Conservation (phyloP, 2,888 invertebrate genomes). For the Drosophila cognata region DNA sequence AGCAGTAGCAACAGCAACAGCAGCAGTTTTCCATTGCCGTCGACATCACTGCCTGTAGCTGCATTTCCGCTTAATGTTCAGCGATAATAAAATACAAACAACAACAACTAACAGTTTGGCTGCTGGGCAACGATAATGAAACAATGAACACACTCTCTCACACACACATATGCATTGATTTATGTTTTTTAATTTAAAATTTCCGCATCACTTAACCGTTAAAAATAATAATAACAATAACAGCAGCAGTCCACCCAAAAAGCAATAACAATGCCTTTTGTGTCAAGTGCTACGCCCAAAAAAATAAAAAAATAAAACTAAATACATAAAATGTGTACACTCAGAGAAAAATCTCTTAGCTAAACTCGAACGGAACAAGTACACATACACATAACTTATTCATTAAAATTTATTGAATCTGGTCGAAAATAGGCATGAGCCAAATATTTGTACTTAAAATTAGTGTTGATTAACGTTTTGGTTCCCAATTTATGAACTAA, state of each 20-base stretch:
- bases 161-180: constrained; percentile 81
- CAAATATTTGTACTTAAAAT: neutral
- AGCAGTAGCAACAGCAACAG: constrained; percentile 9
- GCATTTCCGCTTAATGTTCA: constrained; percentile 83
- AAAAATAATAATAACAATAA: constrained; percentile 65
- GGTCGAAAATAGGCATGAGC: neutral
- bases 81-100: constrained; percentile 81
- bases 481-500: neutral
- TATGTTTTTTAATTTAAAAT: constrained; percentile 85
- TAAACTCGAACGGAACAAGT: neutral
- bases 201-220: constrained; percentile 84
- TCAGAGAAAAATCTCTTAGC: neutral
- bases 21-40: constrained; percentile 28
- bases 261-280: constrained; percentile 50
- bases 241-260: constrained; percentile 39
- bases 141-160: constrained; percentile 36
- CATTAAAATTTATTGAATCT: neutral
- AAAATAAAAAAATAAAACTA: constrained; percentile 8
- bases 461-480: neutral
- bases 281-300: constrained; percentile 32
- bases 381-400: neutral
- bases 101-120: constrained; percentile 26
- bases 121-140: constrained; percentile 55
- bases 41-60: constrained; percentile 61
- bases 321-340: constrained; percentile 8